These are phyloP conservation scores for Indicator maculatus DNA, from an alignment of 2,113 vertebrate species.

Conservation along the genomic window DNA sequence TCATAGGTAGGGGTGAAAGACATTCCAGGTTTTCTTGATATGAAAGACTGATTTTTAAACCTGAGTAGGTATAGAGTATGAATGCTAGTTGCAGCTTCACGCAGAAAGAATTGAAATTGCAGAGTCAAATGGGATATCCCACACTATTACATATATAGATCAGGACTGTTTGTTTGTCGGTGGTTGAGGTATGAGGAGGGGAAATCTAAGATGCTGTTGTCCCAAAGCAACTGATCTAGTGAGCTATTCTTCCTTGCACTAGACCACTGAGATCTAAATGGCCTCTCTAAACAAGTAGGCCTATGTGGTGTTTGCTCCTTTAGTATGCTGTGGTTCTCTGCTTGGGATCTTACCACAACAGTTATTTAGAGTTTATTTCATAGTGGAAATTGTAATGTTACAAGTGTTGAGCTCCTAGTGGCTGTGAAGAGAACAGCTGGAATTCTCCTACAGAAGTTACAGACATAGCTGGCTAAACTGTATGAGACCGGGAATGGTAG, in stretches of 20 bases:
- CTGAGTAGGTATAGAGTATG: not conserved
- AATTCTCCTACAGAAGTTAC: not conserved
- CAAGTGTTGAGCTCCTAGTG: not conserved
- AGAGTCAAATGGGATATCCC: rapidly evolving
- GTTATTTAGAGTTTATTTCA: not conserved
- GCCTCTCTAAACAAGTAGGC: not conserved
- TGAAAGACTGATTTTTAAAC: not conserved
- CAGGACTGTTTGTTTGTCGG: not conserved
- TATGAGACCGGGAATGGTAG: not conserved
- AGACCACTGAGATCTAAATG: not conserved
- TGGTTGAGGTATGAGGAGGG: rapidly evolving
- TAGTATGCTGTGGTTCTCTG: not conserved
- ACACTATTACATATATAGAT: not conserved
- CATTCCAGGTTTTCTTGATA: not conserved
- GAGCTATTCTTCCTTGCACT: not conserved
- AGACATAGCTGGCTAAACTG: not conserved
- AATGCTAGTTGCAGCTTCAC: not conserved
- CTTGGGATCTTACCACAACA: not conserved
- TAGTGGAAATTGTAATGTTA: not conserved
- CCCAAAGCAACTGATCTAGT: not conserved
- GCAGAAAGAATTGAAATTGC: not conserved
- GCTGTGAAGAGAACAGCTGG: not conserved
- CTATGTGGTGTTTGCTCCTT: not conserved
- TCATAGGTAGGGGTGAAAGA: not conserved
- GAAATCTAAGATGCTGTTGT: not conserved